These are phyloP conservation scores for Malthinus flaveolus DNA, from an alignment of 2,888 invertebrate species.

Conservation along the genomic window DNA sequence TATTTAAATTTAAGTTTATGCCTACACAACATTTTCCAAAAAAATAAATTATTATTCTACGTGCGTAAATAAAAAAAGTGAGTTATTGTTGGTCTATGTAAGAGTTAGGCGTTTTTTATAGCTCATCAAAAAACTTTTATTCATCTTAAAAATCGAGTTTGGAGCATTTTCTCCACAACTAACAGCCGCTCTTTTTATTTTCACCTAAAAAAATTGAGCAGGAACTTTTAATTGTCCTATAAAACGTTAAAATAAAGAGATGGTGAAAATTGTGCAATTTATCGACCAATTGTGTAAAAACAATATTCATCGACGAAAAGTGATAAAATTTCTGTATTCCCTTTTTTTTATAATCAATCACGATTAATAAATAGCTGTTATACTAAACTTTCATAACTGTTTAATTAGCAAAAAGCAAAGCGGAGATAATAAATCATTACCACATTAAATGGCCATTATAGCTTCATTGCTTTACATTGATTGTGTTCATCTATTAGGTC, in stretches of 20 bases:
- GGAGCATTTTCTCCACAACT: not conserved
- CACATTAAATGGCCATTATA: too few relatives aligned
- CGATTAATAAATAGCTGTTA: too few relatives aligned
- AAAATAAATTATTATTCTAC: slow-evolving; percentile 8
- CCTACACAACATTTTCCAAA: too few relatives aligned
- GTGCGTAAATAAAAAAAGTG: slow-evolving; percentile 22
- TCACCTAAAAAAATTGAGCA: slow-evolving; percentile 6
- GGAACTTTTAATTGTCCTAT: slow-evolving; percentile 24
- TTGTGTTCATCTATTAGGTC: too few relatives aligned
- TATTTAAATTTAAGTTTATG: not conserved
- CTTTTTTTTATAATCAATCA: too few relatives aligned
- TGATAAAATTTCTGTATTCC: not conserved
- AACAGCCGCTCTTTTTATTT: too few relatives aligned
- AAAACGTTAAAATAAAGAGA: slow-evolving; percentile 12
- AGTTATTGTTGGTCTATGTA: slow-evolving; percentile 14
- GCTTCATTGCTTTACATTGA: too few relatives aligned
- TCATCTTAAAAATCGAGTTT: slow-evolving; percentile 19
- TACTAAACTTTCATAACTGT: too few relatives aligned
- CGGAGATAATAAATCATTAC: too few relatives aligned
- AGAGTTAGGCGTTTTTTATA: slow-evolving; percentile 18
- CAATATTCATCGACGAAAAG: too few relatives aligned
- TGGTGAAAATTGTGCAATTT: slow-evolving; percentile 15
- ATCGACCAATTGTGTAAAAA: slow-evolving; percentile 6
- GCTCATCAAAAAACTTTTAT: slow-evolving; percentile 20
- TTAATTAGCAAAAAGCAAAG: too few relatives aligned